phyloP scores from a whole-genome alignment of 2,113 vertebrate species.

The Formicarius rufipectus region DNA sequence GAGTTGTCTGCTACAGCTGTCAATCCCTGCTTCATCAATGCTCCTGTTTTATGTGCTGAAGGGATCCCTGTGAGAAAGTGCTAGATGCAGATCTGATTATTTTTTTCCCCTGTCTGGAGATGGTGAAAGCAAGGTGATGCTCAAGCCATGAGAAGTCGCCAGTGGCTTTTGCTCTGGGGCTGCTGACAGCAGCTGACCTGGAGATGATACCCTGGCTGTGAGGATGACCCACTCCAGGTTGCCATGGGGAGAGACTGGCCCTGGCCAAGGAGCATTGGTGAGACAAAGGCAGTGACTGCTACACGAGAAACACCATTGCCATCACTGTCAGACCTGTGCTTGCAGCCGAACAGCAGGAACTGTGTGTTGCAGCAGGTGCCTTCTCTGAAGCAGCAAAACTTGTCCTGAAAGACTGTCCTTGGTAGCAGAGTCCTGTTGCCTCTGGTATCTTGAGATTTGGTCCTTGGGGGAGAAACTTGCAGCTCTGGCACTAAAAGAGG shows the following conservation, averaged over 20 bases:
- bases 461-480: background rate
- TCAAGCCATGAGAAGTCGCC: background rate
- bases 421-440: background rate
- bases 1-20: background rate
- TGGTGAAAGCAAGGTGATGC: background rate
- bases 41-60: background rate
- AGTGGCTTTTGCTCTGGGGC: background rate
- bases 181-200: background rate
- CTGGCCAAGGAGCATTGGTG: background rate
- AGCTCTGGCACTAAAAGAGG: background rate
- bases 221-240: background rate
- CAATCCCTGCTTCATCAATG: fast-evolving
- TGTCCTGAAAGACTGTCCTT: background rate
- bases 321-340: background rate
- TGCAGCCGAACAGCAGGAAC: background rate
- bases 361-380: background rate
- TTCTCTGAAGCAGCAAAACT: background rate
- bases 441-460: background rate
- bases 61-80: background rate
- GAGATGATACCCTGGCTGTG: background rate
- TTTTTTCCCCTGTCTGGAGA: background rate
- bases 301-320: background rate
- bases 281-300: background rate
- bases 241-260: background rate
- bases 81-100: background rate